These are phyloP conservation scores for Notodonta dromedarius DNA, from an alignment of 2,888 invertebrate species.

Conservation along the genomic window DNA sequence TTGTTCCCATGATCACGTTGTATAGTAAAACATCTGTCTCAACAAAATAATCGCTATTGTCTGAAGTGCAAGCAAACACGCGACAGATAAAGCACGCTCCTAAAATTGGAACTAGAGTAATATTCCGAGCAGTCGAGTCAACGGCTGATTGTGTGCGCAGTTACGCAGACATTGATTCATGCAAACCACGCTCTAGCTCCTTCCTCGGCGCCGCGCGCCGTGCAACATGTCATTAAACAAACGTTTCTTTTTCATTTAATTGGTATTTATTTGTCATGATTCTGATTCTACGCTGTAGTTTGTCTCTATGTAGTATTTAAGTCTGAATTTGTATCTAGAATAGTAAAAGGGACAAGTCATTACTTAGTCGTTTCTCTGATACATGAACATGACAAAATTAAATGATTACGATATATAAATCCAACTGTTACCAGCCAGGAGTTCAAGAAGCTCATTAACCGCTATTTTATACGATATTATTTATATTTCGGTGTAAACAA, in stretches of 20 bases:
- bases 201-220: not conserved
- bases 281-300: no score
- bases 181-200: not conserved
- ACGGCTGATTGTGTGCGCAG: conserved; percentile 2
- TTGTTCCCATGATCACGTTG: conserved; percentile 3
- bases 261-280: not conserved
- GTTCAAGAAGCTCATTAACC: conserved; percentile 19
- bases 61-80: conserved; percentile 1
- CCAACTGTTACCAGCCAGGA: conserved; percentile 1
- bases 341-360: no score
- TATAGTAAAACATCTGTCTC: conserved; percentile 6
- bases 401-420: not conserved
- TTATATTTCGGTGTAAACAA: conserved; percentile 8
- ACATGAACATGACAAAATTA: not conserved
- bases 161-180: conserved; percentile 8
- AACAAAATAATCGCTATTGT: conserved; percentile 4
- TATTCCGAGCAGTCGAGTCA: conserved; percentile 5
- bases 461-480: conserved; percentile 5
- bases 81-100: conserved; percentile 8
- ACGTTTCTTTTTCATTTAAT: not conserved
- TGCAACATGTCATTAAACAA: conserved; percentile 7
- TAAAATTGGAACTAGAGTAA: conserved; percentile 5
- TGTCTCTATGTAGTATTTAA: no score
- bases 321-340: no score
- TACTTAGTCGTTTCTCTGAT: no score